These are phyloP conservation scores for Epizoanthus illoricatus DNA, from an alignment of 92 coral and sea anemone species.

Conservation along the genomic window DNA sequence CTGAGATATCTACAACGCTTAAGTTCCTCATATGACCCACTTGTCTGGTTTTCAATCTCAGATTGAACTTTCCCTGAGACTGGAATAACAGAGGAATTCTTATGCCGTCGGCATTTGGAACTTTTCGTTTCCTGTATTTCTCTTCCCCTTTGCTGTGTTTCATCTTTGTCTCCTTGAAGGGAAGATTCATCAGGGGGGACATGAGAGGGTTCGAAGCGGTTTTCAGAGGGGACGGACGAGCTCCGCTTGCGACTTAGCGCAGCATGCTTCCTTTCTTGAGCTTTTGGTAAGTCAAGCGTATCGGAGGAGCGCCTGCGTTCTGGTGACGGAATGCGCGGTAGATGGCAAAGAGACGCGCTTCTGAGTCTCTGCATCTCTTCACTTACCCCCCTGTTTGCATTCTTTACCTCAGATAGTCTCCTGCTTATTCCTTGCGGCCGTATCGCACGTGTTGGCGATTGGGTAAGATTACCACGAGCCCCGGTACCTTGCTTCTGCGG, in stretches of 20 bases:
- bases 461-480: neutral
- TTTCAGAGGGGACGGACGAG: slow-evolving; percentile 28
- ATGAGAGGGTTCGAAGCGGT: neutral
- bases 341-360: slow-evolving; percentile 9
- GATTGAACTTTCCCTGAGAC: neutral
- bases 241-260: slow-evolving; percentile 20
- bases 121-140: neutral
- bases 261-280: slow-evolving; percentile 1
- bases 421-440: neutral
- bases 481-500: neutral
- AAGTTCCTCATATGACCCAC: slow-evolving; percentile 45
- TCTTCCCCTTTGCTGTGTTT: neutral
- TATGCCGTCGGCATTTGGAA: neutral
- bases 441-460: neutral
- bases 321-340: neutral
- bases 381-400: neutral
- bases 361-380: neutral
- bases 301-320: neutral
- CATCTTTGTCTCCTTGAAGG: neutral
- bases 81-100: neutral
- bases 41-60: neutral
- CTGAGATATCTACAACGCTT: slow-evolving; percentile 51
- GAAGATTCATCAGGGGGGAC: neutral
- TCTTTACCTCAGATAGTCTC: neutral
- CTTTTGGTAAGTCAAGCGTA: neutral